These are phyloP conservation scores for Sisyra nigra DNA, from an alignment of 2,888 invertebrate genomes.

Conservation along the genomic window DNA sequence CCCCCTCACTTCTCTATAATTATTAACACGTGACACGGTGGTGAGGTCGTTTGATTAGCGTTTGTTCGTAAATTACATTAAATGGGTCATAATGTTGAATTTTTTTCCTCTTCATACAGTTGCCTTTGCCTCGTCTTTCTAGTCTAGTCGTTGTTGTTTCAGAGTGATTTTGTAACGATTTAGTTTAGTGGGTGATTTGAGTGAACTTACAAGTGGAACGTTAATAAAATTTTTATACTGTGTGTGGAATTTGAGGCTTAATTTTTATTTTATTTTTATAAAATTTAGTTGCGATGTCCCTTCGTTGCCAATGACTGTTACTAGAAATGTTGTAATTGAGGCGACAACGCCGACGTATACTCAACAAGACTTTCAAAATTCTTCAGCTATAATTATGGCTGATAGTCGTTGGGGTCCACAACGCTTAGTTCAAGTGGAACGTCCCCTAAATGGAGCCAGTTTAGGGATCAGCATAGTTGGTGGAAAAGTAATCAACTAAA, in stretches of 20 bases:
- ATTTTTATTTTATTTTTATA: background rate
- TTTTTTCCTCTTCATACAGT: too few relatives aligned
- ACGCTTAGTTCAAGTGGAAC: slow-evolving; percentile 51
- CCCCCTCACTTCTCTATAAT: too few relatives aligned
- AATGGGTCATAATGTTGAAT: too few relatives aligned
- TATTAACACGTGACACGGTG: too few relatives aligned
- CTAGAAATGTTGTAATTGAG: slow-evolving; percentile 11
- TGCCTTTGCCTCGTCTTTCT: too few relatives aligned
- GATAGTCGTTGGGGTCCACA: slow-evolving; percentile 76
- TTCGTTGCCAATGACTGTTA: slow-evolving; percentile 13
- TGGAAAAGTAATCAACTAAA: slow-evolving; percentile 53
- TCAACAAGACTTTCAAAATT: background rate
- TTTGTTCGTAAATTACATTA: too few relatives aligned
- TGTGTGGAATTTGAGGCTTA: background rate
- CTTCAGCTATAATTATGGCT: slow-evolving; percentile 25
- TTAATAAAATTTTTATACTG: too few relatives aligned
- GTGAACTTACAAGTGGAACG: too few relatives aligned
- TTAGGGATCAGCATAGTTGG: slow-evolving; percentile 96
- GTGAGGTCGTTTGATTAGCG: too few relatives aligned
- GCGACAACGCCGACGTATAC: slow-evolving; percentile 8
- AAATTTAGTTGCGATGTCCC: slow-evolving; percentile 3
- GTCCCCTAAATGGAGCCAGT: slow-evolving; percentile 54
- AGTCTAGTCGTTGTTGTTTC: too few relatives aligned
- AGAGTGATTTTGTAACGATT: too few relatives aligned
- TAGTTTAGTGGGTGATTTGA: too few relatives aligned